Percentiles rank a stretch among this genome's conserved stretches.
phyloP scores from a whole-genome alignment of 2,888 invertebrate genomes.

The Ennomos quercinarius region DNA sequence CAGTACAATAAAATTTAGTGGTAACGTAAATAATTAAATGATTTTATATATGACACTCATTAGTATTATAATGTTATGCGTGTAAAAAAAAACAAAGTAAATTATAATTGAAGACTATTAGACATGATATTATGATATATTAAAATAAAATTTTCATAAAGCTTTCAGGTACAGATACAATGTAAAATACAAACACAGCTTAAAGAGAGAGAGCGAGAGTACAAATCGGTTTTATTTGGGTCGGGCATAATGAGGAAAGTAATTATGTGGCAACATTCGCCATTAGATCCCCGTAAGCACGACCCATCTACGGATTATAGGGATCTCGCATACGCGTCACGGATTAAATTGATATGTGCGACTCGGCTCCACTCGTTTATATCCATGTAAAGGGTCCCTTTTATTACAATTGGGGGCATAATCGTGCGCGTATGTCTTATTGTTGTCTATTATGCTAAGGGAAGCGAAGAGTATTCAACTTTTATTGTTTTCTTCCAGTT shows the following conservation, averaged over 20 bases:
- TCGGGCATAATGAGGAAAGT: constrained; percentile 66
- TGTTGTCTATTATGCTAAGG: constrained; percentile 63
- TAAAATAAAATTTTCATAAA: too few species aligned
- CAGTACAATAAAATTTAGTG: too few species aligned
- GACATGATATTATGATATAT: too few species aligned
- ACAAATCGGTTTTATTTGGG: constrained; percentile 47
- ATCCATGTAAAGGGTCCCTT: constrained; percentile 79
- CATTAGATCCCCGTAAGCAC: constrained; percentile 67
- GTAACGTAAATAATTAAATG: too few species aligned
- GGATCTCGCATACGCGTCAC: constrained; percentile 70
- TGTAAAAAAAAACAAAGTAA: too few species aligned
- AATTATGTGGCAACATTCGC: constrained; percentile 79
- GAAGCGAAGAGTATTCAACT: constrained; percentile 61
- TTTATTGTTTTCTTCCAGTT: constrained; percentile 62
- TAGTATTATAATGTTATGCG: too few species aligned
- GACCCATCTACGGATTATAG: constrained; percentile 73
- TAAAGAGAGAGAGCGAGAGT: constrained; percentile 40
- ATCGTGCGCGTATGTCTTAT: constrained; percentile 74
- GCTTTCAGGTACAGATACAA: too few species aligned
- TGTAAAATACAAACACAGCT: too few species aligned
- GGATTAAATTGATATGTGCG: constrained; percentile 82
- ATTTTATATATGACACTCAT: too few species aligned
- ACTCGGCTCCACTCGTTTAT: constrained; percentile 76
- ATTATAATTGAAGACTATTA: too few species aligned
- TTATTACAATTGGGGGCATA: constrained; percentile 76